Conservation (phyloP, 2,113 vertebrate species). For the Lagopus leucura region DNA sequence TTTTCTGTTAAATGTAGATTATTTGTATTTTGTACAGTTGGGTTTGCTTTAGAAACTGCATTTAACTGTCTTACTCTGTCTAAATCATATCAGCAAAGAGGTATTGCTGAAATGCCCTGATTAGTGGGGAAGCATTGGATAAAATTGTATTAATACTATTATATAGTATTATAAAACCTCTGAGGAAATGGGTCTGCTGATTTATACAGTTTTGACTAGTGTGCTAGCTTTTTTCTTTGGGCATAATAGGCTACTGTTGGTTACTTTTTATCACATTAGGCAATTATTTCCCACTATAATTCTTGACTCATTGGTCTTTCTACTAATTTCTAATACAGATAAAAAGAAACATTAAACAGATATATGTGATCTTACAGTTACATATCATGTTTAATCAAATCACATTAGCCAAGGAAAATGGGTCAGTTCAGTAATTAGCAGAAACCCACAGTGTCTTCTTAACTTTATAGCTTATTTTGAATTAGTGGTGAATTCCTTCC, state of each 20-base stretch:
- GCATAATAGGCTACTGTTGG: neutral
- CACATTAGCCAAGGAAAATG: conserved; percentile 55
- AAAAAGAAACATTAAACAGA: conserved; percentile 29
- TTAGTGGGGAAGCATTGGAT: neutral
- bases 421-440: conserved; percentile 19
- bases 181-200: neutral
- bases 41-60: neutral
- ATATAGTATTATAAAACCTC: neutral
- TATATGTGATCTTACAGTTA: conserved; percentile 35
- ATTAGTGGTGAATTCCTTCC: neutral
- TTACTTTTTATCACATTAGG: neutral
- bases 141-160: neutral
- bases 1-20: neutral
- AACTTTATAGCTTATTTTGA: neutral
- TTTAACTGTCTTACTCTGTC: neutral
- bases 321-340: conserved; percentile 25
- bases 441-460: neutral
- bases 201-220: neutral
- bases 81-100: neutral
- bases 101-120: neutral
- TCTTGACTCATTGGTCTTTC: neutral
- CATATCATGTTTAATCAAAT: conserved; percentile 37
- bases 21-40: neutral
- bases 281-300: neutral
- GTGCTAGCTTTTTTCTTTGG: neutral